Base-by-base conservation (phyloP, 2,888 invertebrate species). In the Branchipolynoe longqiensis region DNA sequence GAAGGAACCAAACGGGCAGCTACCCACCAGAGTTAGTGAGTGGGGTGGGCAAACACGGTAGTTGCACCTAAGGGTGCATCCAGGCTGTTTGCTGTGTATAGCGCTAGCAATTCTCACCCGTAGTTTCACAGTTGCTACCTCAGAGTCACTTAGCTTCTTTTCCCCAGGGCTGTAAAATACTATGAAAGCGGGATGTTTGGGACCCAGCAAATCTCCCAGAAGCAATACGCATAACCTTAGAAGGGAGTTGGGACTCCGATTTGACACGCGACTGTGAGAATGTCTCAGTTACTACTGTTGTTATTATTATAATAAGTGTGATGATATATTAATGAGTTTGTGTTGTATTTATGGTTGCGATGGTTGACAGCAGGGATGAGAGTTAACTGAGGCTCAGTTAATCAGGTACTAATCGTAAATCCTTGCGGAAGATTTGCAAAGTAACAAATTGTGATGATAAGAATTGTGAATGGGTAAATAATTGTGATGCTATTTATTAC, bases 401-500 rank as follows among this genome's bases (percentile, higher is more conserved):
- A 69, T 69, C 38, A 33, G 38, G 69, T 33, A 69, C 33, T 28
- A 31, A n/a, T n/a, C 12, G 69, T 69, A 69, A 69, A 22, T 69
- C 69, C 38, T 69, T 33, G 36, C 14, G 3, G n/a, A 69, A 69
- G 69, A 69, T 69, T 69, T 69, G 38, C 36, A 36, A 69, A 31
- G 25, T 18, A 59, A 64, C 8, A 25, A 64, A 33, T 69, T 78
- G 78, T 78, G 78, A 38, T 64, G 64, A 73, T 78, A 22, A 48
- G 41, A 48, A 78, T 69, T 74, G 74, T 74, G 74, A 74, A 74
- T 74, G 74, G 78, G 78, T 41, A 78, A 78, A 78, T 33, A 48
- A 78, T 78, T 78, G 78, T 78, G 78, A 78, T 78, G 78, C 48
- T 78, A 41, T 78, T 78, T 78, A 54, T 48, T 54, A 78, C n/a